A percentile compares a stretch with the other conserved stretches of the same genome.
Conservation (phyloP, 2,888 invertebrate species). For the Mythimna lalbum region DNA sequence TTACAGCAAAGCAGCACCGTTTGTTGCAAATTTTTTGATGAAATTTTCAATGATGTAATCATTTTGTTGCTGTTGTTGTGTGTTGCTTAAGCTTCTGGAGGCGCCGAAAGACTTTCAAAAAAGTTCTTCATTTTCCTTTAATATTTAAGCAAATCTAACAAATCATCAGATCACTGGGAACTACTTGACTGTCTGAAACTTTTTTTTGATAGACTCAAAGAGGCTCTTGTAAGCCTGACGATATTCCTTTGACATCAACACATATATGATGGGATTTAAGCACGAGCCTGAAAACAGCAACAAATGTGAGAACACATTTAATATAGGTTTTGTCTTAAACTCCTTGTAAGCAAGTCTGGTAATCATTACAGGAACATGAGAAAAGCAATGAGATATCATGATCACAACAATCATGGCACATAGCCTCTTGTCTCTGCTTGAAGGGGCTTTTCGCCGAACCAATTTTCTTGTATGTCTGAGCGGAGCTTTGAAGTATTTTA, state of each 20-base stretch:
- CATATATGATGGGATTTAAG: conserved; percentile 97
- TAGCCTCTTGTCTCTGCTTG: conserved; percentile 93
- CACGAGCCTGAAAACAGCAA: conserved; percentile 96
- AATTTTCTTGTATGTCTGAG: conserved; percentile 77
- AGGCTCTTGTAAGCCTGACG: conserved; percentile 96
- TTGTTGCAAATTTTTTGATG: not conserved
- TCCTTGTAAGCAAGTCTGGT: conserved; percentile 94
- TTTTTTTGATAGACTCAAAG: conserved; percentile 86
- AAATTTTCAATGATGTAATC: not conserved
- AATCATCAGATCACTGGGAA: not conserved
- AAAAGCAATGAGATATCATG: conserved; percentile 96
- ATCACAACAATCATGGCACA: conserved; percentile 97
- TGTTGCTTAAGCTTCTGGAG: not conserved
- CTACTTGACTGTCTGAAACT: conserved; percentile 49
- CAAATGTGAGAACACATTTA: conserved; percentile 95
- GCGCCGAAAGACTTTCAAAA: too few species aligned
- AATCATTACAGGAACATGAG: conserved; percentile 97
- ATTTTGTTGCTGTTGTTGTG: not conserved
- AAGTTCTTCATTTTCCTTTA: not conserved
- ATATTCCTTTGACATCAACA: conserved; percentile 98
- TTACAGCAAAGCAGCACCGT: too few species aligned
- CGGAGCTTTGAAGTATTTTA: conserved; percentile 74
- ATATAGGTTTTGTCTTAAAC: conserved; percentile 90
- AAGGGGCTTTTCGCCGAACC: conserved; percentile 91
- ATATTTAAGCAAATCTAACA: not conserved